Evolutionary conservation across 1,140 invertebrate species (phyloP).

Genomic region (Mesaphorura yosii): DNA sequence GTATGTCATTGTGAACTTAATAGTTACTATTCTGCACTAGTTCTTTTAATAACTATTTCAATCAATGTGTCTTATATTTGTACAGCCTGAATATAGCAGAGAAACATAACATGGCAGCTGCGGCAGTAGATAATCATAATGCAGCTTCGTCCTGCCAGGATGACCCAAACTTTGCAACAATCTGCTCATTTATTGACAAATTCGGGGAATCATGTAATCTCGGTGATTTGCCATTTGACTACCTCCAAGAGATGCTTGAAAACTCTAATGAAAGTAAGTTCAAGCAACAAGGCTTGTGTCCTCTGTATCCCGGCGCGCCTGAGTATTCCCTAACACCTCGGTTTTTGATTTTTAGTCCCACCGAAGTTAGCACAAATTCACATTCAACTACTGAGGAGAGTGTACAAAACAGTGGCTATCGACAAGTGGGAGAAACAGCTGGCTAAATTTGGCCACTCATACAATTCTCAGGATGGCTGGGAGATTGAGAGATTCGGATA

Average conservation of each 20-base stretch:
- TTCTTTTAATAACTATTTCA: too few relatives aligned
- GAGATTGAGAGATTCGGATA: slow-evolving; percentile 93
- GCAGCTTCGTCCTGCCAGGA: slow-evolving; percentile 51
- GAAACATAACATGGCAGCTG: slow-evolving; percentile 7
- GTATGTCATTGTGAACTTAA: too few relatives aligned
- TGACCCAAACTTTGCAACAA: slow-evolving; percentile 91
- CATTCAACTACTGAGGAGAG: slow-evolving; percentile 75
- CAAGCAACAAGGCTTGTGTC: too few relatives aligned
- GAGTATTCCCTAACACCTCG: neutral
- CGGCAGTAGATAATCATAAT: slow-evolving; percentile 4
- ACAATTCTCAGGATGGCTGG: slow-evolving; percentile 84
- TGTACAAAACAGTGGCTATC: slow-evolving; percentile 64
- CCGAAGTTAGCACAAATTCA: slow-evolving; percentile 69
- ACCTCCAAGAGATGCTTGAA: slow-evolving; percentile 77
- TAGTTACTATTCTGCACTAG: too few relatives aligned
- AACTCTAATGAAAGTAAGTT: slow-evolving; percentile 67
- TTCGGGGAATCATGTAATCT: slow-evolving; percentile 71
- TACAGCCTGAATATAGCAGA: too few relatives aligned
- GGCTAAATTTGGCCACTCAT: slow-evolving; percentile 81
- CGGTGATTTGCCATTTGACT: slow-evolving; percentile 57
- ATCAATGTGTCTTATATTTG: too few relatives aligned
- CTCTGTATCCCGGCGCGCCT: slow-evolving; percentile 13
- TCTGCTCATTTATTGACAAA: slow-evolving; percentile 83
- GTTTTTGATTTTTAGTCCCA: slow-evolving; percentile 67
- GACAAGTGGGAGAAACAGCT: slow-evolving; percentile 83